Conservation (phyloP, 1,140 invertebrate species). For the Scaptodrosophila lebanonensis region DNA sequence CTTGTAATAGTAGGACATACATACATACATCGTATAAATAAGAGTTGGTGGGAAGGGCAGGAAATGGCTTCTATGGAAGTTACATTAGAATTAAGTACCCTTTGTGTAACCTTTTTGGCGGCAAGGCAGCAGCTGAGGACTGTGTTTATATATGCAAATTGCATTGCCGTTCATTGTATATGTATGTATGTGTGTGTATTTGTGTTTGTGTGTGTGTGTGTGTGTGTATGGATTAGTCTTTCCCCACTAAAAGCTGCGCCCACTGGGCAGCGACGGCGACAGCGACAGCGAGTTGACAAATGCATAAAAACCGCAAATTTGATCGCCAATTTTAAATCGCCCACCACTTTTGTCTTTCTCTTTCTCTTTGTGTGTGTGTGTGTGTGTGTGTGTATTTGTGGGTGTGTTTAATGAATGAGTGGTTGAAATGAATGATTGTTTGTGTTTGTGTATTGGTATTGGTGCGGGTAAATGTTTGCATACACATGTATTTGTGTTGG, state of each 20-base stretch:
- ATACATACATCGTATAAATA: slow-evolving; percentile 3
- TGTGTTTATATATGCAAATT: slow-evolving; percentile 62
- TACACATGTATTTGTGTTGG: too few species aligned
- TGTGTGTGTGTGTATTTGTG: slow-evolving; percentile 8
- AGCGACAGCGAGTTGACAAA: slow-evolving; percentile 42
- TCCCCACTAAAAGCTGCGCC: too few species aligned
- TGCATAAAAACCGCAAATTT: slow-evolving; percentile 36
- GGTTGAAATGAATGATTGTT: too few species aligned
- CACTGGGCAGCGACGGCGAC: neutral
- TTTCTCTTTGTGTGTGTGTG: slow-evolving; percentile 4
- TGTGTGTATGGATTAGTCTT: too few species aligned
- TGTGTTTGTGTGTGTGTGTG: too few species aligned
- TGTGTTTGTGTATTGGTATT: too few species aligned
- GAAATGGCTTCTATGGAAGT: too few species aligned
- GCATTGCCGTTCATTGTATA: slow-evolving; percentile 4
- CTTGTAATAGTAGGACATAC: neutral
- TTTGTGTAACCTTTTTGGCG: slow-evolving; percentile 15
- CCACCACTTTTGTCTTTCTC: slow-evolving; percentile 2
- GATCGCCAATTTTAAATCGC: slow-evolving; percentile 60
- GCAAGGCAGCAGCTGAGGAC: too few species aligned
- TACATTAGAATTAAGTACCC: slow-evolving; percentile 53
- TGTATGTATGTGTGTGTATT: too few species aligned
- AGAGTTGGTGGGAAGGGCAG: slow-evolving; percentile 2
- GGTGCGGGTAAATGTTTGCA: too few species aligned
- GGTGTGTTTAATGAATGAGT: too few species aligned